phyloP scores from a whole-genome alignment of 2,113 vertebrate genomes.

The Aegypius monachus region DNA sequence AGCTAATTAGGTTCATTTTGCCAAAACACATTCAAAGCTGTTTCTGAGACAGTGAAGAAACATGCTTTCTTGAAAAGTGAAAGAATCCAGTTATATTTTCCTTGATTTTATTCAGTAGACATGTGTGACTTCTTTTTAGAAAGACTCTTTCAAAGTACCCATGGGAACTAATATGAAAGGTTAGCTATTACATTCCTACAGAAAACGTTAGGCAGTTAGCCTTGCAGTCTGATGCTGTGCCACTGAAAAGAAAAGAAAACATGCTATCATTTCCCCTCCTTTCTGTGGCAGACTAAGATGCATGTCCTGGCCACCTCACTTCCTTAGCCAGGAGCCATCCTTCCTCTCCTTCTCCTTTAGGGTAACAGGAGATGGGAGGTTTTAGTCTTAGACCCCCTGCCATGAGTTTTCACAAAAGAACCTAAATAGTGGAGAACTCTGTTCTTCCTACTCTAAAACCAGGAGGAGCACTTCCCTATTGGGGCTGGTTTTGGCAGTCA shows the following conservation, averaged over 20 bases:
- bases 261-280: background rate
- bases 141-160: constrained; percentile 2
- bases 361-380: background rate
- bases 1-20: background rate
- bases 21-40: background rate
- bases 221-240: background rate
- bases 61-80: background rate
- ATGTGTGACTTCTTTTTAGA: background rate
- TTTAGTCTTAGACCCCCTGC: background rate
- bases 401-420: background rate
- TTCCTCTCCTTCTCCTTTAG: background rate
- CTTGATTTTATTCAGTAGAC: background rate
- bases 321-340: background rate
- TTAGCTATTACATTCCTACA: background rate
- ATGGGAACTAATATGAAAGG: constrained; percentile 5
- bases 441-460: background rate
- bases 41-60: background rate
- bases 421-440: background rate
- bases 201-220: background rate
- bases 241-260: background rate
- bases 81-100: background rate
- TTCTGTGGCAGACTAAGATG: background rate
- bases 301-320: background rate
- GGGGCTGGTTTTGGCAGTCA: background rate
- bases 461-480: background rate